phyloP scores from a whole-genome alignment of 1,140 invertebrate species.

The Drosophila biarmipes region DNA sequence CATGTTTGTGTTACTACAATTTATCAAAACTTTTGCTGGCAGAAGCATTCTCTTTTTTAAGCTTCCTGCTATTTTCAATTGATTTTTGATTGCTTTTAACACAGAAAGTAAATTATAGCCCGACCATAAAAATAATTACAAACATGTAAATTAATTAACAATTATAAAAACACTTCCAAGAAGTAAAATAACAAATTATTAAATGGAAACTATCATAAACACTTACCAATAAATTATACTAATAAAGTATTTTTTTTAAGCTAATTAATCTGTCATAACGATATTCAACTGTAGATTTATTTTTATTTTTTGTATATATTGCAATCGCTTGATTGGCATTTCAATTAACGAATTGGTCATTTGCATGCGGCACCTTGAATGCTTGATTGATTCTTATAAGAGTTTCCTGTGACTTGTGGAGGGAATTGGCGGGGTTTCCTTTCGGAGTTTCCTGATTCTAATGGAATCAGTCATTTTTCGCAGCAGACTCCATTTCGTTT shows the following conservation, averaged over 20 bases:
- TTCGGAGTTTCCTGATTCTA: slow-evolving; percentile 13
- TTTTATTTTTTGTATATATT: slow-evolving; percentile 3
- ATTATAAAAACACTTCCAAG: too few relatives aligned
- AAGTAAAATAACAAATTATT: too few relatives aligned
- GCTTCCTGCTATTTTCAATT: too few relatives aligned
- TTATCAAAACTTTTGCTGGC: too few relatives aligned
- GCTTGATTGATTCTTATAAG: slow-evolving; percentile 29
- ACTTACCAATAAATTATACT: too few relatives aligned
- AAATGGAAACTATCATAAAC: too few relatives aligned
- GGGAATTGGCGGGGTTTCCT: slow-evolving; percentile 12
- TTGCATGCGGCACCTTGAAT: slow-evolving; percentile 44
- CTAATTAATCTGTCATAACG: not conserved
- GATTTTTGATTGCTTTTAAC: too few relatives aligned
- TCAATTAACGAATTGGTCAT: slow-evolving; percentile 66
- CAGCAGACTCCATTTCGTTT: not conserved
- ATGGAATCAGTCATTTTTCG: slow-evolving; percentile 13
- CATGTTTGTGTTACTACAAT: not conserved
- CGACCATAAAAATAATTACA: too few relatives aligned
- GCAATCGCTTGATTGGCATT: slow-evolving; percentile 57
- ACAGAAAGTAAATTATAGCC: too few relatives aligned
- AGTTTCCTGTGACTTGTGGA: slow-evolving; percentile 7
- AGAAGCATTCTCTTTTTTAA: too few relatives aligned
- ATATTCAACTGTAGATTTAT: slow-evolving; percentile 1
- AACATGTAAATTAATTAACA: too few relatives aligned
- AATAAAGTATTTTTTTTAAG: too few relatives aligned